Evolutionary conservation across 2,797 vertebrate genomes (phyloP), one percentile per base, ranked within the genome.

Genomic region (Cichlasoma orientale): DNA sequence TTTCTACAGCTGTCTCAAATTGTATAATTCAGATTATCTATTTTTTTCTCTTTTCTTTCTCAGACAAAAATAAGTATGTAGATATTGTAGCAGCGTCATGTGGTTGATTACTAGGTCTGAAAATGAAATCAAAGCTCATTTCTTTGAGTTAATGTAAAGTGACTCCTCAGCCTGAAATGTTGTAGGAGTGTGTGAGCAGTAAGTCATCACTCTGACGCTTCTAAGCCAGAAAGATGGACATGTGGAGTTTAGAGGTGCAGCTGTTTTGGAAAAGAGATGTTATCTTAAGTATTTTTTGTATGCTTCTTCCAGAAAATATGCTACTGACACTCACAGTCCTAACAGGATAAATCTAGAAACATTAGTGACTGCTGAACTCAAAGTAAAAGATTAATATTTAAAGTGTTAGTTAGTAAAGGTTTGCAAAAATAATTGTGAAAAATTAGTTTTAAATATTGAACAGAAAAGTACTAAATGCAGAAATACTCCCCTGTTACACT

Each of bases 1-100:
- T 92, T 92, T 91, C 92, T 90, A 74, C 90, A 82, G 89, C 85
- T 88, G 82, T 82, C 80, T 89, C 63, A 72, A 75, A 41, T 86
- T 86, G 57, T 57, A 52, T 38, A 23, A 72, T 79, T 61, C 55
- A 56, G 12, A 78, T 86, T 56, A 38, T 86, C 71, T 68, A 1
- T 31, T 74, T 76, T 57, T 56, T 5, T 21, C 47, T 10, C 12
- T 44, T 63, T 66, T 27, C 2, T 56, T 36, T 75, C 27, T 59
- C n/a, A 56, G 66, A 56, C 31, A 21, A 47, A 83, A 83, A 69
- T 14, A 59, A 38, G 36, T 23, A 56, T 63, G 55, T 53, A 72
- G 25, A 21, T 31, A 31, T 7, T 31, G 31, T 14, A 36, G 10
- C 14, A 56, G 47, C 13, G n/a, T 74, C 12, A 25, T 13, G 4